These are phyloP conservation scores for Odontophorus gujanensis DNA, from an alignment of 2,113 vertebrate species.

Conservation along the genomic window DNA sequence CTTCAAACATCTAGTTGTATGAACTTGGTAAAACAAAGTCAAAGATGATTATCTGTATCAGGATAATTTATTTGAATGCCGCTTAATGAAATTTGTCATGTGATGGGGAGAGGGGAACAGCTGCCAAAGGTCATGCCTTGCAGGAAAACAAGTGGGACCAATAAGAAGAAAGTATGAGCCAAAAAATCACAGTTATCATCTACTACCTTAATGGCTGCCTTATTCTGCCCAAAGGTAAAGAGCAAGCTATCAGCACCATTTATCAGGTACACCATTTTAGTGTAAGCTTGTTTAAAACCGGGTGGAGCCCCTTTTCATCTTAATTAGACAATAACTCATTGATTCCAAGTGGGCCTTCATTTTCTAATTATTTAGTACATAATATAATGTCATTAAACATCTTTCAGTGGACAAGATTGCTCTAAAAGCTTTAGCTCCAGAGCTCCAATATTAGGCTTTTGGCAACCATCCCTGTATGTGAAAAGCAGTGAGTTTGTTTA, in stretches of 20 bases:
- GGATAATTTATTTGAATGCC: neutral
- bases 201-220: conserved; percentile 19
- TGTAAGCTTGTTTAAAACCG: conserved; percentile 69
- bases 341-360: conserved; percentile 66
- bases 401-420: conserved; percentile 73
- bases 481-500: conserved; percentile 82
- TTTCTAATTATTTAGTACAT: conserved; percentile 74
- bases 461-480: conserved; percentile 78
- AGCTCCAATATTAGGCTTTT: conserved; percentile 77
- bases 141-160: conserved; percentile 14
- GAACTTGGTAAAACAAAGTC: neutral
- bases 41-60: neutral
- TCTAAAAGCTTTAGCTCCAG: conserved; percentile 79
- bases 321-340: conserved; percentile 75
- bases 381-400: conserved; percentile 78
- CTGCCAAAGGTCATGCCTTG: neutral
- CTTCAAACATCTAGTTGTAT: neutral
- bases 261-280: conserved; percentile 61
- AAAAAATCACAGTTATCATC: conserved; percentile 43
- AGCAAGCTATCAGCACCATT: conserved; percentile 53
- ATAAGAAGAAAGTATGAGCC: conserved; percentile 24
- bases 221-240: conserved; percentile 62
- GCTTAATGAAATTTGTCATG: conserved; percentile 12
- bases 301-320: conserved; percentile 54
- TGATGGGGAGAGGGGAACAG: neutral